Base-by-base conservation (phyloP, 1,140 invertebrate genomes). In the Cyclina sinensis region DNA sequence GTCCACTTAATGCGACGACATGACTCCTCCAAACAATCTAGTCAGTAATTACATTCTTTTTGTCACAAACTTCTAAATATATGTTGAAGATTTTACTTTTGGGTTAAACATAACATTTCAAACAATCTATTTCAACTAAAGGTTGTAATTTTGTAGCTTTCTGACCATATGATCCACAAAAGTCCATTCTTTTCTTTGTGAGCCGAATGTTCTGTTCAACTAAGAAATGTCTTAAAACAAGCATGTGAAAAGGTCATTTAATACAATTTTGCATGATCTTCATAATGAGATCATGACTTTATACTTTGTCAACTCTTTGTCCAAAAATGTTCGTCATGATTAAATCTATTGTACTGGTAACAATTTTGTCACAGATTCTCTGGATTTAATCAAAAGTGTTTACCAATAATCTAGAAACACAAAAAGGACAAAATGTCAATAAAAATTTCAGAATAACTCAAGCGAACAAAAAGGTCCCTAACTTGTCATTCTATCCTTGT, bases 81-180 rank as follows among this genome's bases (percentile, higher is more conserved):
- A 62, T 27, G 57, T 62, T 62, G 18, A 62, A 62, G 24, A 27
- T 62, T 62, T 62, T 27, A 1, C 5, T 70, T 27, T 65, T 2
- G 37, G 32, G 24, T 30, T 27, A 70, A 37, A 16, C 7, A 37
- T 70, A 62, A 30, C 35, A 14, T 30, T n/a, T 70, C 65, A 70
- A 70, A 70, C 14, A 70, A 65, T 9, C 24, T 35, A 30, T 65
- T 65, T 65, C 59, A 65, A 35, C 24, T 30, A 65, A 70, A 70
- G 12, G 24, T 70, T 70, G 32, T 21, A 70, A 70, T 70, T 70
- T 70, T 70, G 65, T 70, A 70, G 65, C 65, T 70, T 70, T 70
- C 27, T 39, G 11, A 70, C 32, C 27, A 70, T 39, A 1, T 70
- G 65, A 57, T 57, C 24, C 54, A 57, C 21, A 57, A 57, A 57